Conservation (phyloP, 2,888 invertebrate genomes). For the Anarsia innoxiella region DNA sequence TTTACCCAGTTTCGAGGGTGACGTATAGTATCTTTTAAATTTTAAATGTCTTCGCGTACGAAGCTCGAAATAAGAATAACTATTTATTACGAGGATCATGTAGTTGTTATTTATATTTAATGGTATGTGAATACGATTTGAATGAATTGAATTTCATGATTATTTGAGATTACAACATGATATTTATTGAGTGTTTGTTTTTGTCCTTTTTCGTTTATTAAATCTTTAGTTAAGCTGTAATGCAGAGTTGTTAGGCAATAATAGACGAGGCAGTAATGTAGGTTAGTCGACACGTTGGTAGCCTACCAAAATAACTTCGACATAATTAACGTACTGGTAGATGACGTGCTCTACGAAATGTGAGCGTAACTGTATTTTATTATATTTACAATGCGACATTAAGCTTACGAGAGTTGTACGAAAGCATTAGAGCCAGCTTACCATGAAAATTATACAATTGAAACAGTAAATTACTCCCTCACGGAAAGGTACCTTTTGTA, state of each 20-base stretch:
- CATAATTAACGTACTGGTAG: slow-evolving; percentile 28
- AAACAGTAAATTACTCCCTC: no score
- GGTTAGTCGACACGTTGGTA: slow-evolving; percentile 24
- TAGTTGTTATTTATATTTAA: slow-evolving; percentile 79
- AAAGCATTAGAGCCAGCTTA: no score
- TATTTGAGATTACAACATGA: not conserved
- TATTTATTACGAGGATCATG: slow-evolving; percentile 79
- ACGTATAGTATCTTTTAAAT: slow-evolving; percentile 38
- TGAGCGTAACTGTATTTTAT: no score
- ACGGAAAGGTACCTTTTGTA: no score
- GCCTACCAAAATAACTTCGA: slow-evolving; percentile 44
- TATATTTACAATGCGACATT: slow-evolving; percentile 6
- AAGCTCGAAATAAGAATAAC: slow-evolving; percentile 81
- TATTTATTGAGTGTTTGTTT: no score
- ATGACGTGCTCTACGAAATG: slow-evolving; percentile 8
- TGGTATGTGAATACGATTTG: slow-evolving; percentile 5
- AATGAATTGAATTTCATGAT: not conserved
- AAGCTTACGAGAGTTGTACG: not conserved
- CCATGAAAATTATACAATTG: no score
- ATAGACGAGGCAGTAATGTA: slow-evolving; percentile 6
- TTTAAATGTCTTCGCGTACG: slow-evolving; percentile 77
- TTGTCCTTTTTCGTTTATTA: not conserved
- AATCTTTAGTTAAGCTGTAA: not conserved
- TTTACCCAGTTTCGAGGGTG: slow-evolving; percentile 61
- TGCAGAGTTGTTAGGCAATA: no score